Evolutionary conservation across 92 coral and sea anemone genomes (phyloP), one percentile per base, ranked within the genome.

Genomic region (Zoanthus sociatus): DNA sequence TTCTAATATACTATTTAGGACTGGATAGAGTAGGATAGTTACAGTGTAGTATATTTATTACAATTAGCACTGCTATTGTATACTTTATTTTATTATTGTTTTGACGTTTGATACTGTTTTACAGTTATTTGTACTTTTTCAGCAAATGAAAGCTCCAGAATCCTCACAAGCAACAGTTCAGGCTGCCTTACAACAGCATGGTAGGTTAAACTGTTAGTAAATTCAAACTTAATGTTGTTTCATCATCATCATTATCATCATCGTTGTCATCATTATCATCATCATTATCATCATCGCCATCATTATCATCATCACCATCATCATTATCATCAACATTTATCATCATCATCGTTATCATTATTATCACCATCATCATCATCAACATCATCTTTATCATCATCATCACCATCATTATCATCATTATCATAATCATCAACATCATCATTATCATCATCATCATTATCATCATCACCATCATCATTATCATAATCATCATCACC

Each of bases 101-200:
- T 16, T 63, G 69, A 14, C 54, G 4, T 50, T 50, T 50, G 9
- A 50, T 7, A 50, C 12, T 50, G 12, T 50, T 50, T 50, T 7
- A 50, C 54, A 50, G 7, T 7, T 50, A 7, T 50, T 2, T 2
- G 1, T 50, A 2, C 54, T 9, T 61, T 84, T 58, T 42, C 71
- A 96, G 98, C 90, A 96, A 93, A 90, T 96, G 78, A 96, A 96
- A 89, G 95, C 95, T 72, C 87, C 98, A 47, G 98, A 93, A 31
- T 84, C 92, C 53, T 87, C 95, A 0, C 91, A 96, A 81, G 78
- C 89, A 31, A 85, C 85, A 64, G 84, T 96, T 31, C 89, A 93
- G 68, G 95, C 93, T 77, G 95, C 96, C 0, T 81, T 83, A 33
- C 84, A 87, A 30, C 90, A 90, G 90, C 89, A 81, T 61, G 78